Conservation (phyloP, 2,797 vertebrate genomes). For the Pseudotriccus pelzelni region DNA sequence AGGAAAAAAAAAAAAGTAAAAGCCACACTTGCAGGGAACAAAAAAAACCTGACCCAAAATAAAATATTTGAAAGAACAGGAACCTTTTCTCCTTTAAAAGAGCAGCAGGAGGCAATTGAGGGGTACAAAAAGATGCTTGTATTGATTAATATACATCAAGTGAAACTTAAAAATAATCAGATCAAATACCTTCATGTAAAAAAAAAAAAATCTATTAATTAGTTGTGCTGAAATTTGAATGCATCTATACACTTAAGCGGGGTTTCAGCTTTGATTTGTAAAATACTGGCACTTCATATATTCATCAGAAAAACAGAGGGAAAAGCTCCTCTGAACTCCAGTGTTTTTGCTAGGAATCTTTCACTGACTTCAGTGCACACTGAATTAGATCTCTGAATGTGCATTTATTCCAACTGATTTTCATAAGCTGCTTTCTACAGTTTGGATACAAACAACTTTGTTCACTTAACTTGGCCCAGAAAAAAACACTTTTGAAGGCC, state of each 20-base stretch:
- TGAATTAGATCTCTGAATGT: neutral
- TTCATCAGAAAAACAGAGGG: neutral
- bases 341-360: neutral
- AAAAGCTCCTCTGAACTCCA: neutral
- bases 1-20: neutral
- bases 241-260: neutral
- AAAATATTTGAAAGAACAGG: neutral
- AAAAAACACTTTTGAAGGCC: slow-evolving; percentile 9
- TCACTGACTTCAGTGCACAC: neutral
- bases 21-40: neutral
- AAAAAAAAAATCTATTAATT: neutral
- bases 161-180: neutral
- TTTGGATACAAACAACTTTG: neutral
- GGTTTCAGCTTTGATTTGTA: neutral
- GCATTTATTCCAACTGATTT: neutral
- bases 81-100: neutral
- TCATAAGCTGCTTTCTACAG: neutral
- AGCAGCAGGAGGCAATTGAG: neutral
- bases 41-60: neutral
- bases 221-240: neutral
- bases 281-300: neutral
- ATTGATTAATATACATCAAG: neutral
- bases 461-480: neutral
- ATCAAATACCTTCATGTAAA: neutral
- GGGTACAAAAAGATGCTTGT: neutral